Percentiles rank a stretch among this genome's conserved stretches.
Evolutionary conservation across 2,888 invertebrate genomes (phyloP).

Genomic region (Drosophila peninsularis): DNA sequence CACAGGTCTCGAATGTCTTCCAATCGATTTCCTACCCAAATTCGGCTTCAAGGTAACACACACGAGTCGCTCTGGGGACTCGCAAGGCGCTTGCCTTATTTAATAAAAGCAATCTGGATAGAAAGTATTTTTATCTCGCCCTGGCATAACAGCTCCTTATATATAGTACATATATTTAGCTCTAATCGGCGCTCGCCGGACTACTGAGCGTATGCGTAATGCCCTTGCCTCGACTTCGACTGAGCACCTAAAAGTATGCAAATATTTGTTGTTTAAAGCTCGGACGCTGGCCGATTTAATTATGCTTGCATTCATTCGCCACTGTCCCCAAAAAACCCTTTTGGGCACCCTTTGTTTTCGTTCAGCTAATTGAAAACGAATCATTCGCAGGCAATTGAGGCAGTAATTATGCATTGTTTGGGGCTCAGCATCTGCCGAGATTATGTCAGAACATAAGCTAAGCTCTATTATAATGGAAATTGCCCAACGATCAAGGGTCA

Average conservation of each 20-base stretch:
- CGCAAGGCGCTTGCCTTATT: background rate
- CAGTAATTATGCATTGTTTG: background rate
- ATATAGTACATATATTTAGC: background rate
- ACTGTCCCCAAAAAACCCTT: conserved; percentile 31
- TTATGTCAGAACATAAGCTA: background rate
- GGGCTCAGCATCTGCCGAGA: background rate
- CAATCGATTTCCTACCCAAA: conserved; percentile 27
- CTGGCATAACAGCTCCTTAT: background rate
- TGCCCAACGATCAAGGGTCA: background rate
- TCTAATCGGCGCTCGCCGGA: background rate
- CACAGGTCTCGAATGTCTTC: conserved; percentile 11
- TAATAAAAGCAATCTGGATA: conserved; percentile 14
- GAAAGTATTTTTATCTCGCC: background rate
- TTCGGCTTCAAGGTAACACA: conserved; percentile 5
- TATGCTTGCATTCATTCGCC: conserved; percentile 5
- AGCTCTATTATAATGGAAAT: background rate
- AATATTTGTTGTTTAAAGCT: conserved; percentile 3
- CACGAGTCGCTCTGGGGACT: background rate
- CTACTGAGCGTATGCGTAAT: conserved; percentile 1
- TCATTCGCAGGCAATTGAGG: background rate
- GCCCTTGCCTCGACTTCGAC: background rate
- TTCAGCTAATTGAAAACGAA: conserved; percentile 23
- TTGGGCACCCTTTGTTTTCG: background rate
- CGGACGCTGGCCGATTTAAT: background rate
- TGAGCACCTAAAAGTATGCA: conserved; percentile 9